Conservation (phyloP, 1,140 invertebrate genomes). For the Archivesica marissinica region DNA sequence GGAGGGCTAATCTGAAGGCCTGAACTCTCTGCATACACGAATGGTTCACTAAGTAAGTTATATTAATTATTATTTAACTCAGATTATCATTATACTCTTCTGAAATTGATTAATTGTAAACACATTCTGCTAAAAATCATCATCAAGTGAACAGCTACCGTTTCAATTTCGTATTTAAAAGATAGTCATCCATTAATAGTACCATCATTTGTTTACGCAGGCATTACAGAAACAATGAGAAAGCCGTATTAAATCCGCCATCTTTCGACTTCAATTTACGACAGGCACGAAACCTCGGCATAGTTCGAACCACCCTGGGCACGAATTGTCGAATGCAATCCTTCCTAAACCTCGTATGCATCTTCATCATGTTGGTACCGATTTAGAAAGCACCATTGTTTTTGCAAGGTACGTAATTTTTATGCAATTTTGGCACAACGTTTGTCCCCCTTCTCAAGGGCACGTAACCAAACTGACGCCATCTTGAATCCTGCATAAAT, state of each 20-base stretch:
- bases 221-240: no score
- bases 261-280: not conserved
- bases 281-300: not conserved
- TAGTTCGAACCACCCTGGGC: not conserved
- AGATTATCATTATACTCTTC: no score
- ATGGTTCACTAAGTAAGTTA: no score
- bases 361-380: not conserved
- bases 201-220: no score
- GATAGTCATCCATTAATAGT: no score
- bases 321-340: slow-evolving; percentile 5
- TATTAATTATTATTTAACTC: no score
- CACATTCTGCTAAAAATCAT: no score
- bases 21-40: no score
- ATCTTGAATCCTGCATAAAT: slow-evolving; percentile 54
- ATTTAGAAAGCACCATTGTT: slow-evolving; percentile 31
- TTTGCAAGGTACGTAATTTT: slow-evolving; percentile 64
- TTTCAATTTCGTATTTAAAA: no score
- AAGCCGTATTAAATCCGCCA: slow-evolving; percentile 52
- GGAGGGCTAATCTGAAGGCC: no score
- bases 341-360: not conserved
- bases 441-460: slow-evolving; percentile 65
- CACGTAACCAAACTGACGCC: slow-evolving; percentile 57
- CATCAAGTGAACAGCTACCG: no score
- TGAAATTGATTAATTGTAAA: no score
- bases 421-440: slow-evolving; percentile 58